Evolutionary conservation across 2,797 vertebrate genomes (phyloP), one percentile per base, ranked within the genome.

Genomic region (Picus viridis): DNA sequence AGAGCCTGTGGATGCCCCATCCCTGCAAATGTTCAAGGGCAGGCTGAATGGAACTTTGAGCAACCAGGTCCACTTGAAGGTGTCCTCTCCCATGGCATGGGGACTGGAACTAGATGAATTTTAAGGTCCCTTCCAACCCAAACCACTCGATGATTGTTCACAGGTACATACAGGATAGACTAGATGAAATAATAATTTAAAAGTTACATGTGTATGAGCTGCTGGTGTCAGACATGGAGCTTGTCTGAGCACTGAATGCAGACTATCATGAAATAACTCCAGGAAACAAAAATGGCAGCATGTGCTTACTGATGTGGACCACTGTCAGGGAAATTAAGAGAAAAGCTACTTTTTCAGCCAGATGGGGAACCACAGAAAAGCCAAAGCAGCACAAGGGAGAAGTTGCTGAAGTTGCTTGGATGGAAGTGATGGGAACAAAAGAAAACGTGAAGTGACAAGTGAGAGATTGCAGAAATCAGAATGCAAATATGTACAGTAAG

Each of bases 241-340:
- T 10, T 41, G 16, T 49, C 8, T 1, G 26, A 39, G 29, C 27
- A 39, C 0, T 0, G 3, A 16, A 26, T 7, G 1, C 53, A 45
- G 26, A 39, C 16, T 47, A 12, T 23, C 2, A 0, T 57, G 71
- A 41, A 19, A 47, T 19, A 68, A 75, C 6, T 41, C 13, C 53
- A 43, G 54, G 36, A 49, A 59, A 76, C 34, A 59, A 54, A 71
- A 70, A 51, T 29, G 27, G n/a, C 51, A 6, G 1, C 32, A 29
- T 34, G 23, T 59, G 8, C 54, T 36, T 36, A 32, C 26, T 24
- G 51, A 12, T 47, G 20, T 45, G 70, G 84, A 54, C 5, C 22
- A 20, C 54, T 58, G 54, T 26, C 45, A 76, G 34, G 34, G 34
- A 87, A 56, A 68, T 29, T 22, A 39, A 74, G 81, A 41, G 61